phyloP scores from a whole-genome alignment of 2,888 invertebrate species.

The Drosophila tripunctata region DNA sequence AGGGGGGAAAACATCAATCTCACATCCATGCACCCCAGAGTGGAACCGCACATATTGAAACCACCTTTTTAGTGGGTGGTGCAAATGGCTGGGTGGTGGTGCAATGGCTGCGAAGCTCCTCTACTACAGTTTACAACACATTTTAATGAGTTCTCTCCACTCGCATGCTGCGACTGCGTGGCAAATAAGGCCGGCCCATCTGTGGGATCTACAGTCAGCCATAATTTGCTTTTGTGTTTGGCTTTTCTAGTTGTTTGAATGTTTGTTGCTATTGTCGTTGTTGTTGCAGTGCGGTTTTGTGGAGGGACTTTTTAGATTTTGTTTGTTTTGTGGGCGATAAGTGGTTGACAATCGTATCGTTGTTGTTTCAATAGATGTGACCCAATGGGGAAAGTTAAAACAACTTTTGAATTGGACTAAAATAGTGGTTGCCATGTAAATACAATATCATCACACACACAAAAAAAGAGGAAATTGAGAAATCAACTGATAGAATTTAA shows the following conservation, averaged over 20 bases:
- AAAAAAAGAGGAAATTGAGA: no score
- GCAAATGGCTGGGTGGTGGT: neutral
- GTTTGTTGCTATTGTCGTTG: no score
- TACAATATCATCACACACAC: neutral
- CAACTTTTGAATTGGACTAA: slow-evolving; percentile 29
- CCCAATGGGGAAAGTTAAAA: slow-evolving; percentile 12
- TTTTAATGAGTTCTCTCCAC: slow-evolving; percentile 65
- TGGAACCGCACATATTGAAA: slow-evolving; percentile 38
- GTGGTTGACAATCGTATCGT: slow-evolving; percentile 65
- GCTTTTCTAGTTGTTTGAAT: slow-evolving; percentile 45
- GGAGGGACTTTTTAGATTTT: slow-evolving; percentile 64
- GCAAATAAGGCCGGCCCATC: slow-evolving; percentile 12
- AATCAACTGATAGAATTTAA: no score
- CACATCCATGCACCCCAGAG: slow-evolving; percentile 19
- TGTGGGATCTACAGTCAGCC: slow-evolving; percentile 40
- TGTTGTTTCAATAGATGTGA: no score
- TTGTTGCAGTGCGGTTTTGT: slow-evolving; percentile 49
- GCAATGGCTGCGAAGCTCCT: slow-evolving; percentile 17
- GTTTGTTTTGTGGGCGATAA: slow-evolving; percentile 75
- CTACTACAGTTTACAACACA: slow-evolving; percentile 51
- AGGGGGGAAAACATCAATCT: slow-evolving; percentile 30
- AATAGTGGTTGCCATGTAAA: slow-evolving; percentile 18
- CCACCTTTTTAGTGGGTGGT: slow-evolving; percentile 42
- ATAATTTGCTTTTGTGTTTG: slow-evolving; percentile 59
- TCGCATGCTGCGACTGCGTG: slow-evolving; percentile 25